Base-by-base conservation (phyloP, 2,888 invertebrate species). In the Cataglyphis cursor region DNA sequence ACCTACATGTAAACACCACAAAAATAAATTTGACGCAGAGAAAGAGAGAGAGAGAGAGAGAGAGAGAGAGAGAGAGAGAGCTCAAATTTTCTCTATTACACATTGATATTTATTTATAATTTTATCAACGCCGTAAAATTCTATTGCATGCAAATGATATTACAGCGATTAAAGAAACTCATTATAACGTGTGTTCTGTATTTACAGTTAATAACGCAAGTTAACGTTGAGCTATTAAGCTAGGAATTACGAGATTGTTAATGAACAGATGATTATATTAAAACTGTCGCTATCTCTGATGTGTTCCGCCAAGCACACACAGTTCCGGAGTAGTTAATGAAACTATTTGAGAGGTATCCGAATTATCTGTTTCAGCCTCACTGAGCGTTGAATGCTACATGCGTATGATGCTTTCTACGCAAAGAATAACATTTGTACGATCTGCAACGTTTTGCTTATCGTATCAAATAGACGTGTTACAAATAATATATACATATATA, bases 361-460 rank as follows among this genome's bases (percentile, higher is more conserved):
- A 24, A 80, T 80, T 80, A 80, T 72, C 72, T 80, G 72, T 72
- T 80, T 80, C 78, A 24, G 38, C 72, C 72, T 80, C 78, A 72
- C 59, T 80, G 72, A 72, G 18, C 78, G 28, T 21, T 78, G 24
- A 70, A 31, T 44, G 59, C 44, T 57, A 61, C 78, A 12, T 24
- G 41, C 66, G 59, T 44, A 21, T 44, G 68, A 80, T 44, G 28
- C 21, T n/a, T 80, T 44, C 41, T 41, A 44, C 12, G 18, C 59
- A 59, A 78, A 68, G 68, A 70, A 65, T 75, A 75, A 54, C 4
- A 65, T 65, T 18, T 38, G 38, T 38, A 8, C 31, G n/a, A 75
- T 31, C 31, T 12, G 31, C 35, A 41, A 57, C 12, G 9, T 65
- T 75, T 51, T 51, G 74, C n/a, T 41, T 35, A 10, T 64, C 24